These are phyloP conservation scores for Phalacrocorax pelagicus DNA, from an alignment of 2,113 vertebrate genomes.

Conservation along the genomic window DNA sequence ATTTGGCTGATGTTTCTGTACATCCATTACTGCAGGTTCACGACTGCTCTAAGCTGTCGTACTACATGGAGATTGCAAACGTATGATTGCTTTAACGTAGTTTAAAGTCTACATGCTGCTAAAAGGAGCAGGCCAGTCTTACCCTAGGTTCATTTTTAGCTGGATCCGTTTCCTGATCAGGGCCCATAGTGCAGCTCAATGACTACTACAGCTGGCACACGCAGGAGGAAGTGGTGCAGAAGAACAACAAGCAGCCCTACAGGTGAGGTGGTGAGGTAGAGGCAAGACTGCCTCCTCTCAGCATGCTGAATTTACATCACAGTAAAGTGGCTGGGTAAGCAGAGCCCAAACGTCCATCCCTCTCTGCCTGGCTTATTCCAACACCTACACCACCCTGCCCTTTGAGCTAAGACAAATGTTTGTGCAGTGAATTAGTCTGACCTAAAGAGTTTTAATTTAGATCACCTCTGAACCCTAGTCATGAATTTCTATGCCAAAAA, in stretches of 20 bases:
- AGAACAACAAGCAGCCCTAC: not conserved
- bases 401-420: not conserved
- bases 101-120: not conserved
- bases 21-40: not conserved
- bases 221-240: not conserved
- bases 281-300: not conserved
- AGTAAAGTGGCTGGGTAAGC: not conserved
- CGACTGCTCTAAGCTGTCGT: not conserved
- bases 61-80: not conserved
- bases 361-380: not conserved
- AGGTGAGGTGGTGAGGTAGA: not conserved
- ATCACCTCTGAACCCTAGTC: not conserved
- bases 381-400: fast-evolving
- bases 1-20: not conserved
- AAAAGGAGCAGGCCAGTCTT: not conserved
- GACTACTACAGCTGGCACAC: not conserved
- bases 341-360: not conserved
- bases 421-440: not conserved
- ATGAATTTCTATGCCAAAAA: not conserved
- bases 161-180: not conserved
- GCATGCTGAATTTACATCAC: not conserved
- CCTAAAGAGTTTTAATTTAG: not conserved
- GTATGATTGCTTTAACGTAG: fast-evolving
- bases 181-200: not conserved
- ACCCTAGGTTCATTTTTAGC: not conserved